Base-by-base conservation (phyloP, 2,113 vertebrate species). In the Phrynosoma blainvillii region DNA sequence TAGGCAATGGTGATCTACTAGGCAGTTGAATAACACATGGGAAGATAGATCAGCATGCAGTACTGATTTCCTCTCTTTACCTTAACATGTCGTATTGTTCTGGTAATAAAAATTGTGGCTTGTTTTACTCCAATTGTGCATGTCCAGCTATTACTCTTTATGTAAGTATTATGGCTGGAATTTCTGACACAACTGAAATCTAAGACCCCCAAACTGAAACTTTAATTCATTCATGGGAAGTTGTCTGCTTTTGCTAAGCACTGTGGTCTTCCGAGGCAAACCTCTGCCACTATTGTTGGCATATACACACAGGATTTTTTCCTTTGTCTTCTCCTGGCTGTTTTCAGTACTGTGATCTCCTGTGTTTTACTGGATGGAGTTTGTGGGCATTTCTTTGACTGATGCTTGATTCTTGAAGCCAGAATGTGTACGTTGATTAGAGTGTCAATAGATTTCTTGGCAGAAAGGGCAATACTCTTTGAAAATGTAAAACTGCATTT, bases 371-470 rank as follows among this genome's bases (percentile, higher is more conserved):
- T 94, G 91, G 93, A 93, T 95, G 91, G 16, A 81, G 90, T 93
- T 95, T 91, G 92, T 87, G 92, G 86, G 89, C 5, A 0, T 88
- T 92, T 95, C 25, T 0, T 90, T 95, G 95, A 95, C 95, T 95
- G 95, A 95, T 95, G 95, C 92, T 88, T 84, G 91, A 94, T 93
- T 94, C 94, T 94, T 95, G 95, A 92, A 94, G 93, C 89, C 91
- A 93, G 94, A 95, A 95, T 93, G 93, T 94, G 93, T 93, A 93
- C 91, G 91, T 92, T 95, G 94, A 95, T 95, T 95, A 93, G 95
- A 92, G 94, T 95, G 94, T 95, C 96, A 96, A 94, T 94, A 94
- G 89, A 94, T 93, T 94, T 94, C 94, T 92, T 93, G 94, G 94
- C 93, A 95, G 95, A 95, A 96, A 95, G 95, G 96, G 95, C 96